Base-by-base conservation (phyloP, 1,140 invertebrate genomes). In the Conopomorpha cramerella region DNA sequence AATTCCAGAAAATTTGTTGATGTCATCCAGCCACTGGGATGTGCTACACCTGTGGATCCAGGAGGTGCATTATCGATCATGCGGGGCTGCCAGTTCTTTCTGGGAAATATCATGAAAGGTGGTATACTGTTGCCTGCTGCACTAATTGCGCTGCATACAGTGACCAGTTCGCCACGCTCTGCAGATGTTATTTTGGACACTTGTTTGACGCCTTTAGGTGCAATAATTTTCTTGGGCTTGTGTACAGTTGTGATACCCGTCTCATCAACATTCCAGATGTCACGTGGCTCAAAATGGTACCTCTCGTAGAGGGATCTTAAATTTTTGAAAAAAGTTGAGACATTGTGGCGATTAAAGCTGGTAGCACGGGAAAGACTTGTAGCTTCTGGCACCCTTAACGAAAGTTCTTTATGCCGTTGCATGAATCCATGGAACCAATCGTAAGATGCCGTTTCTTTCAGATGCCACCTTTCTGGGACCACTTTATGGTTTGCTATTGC, bases 191-290 rank as follows among this genome's bases (percentile, higher is more conserved):
- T 41, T 18, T 38, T 14, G n/a, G 74, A 65, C 12, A 81, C 55
- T 62, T 81, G 76, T 45, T 77, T 79, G 3, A 25, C 38, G n/a
- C 68, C 65, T 50, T 51, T 63, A 14, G 4, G 16, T 25, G 55
- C 56, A 17, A 72, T 34, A 30, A 72, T 41, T 45, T 54, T 55
- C 12, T 42, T 36, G 12, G 57, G 57, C 34, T 52, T 58, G 44
- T 70, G 67, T 8, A 81, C 74, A 10, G 77, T 80, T 0, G 62
- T 79, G 13, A 72, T 29, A 0, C 68, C 77, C 6, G 64, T 80
- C 41, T 81, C 67, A 45, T 77, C 66, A 10, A 63, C 16, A 46
- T 80, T 77, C 29, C 42, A 76, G 25, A 73, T 58, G n/a, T 31
- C 11, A 7, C 36, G 6, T 10, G 36, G 12, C 14, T 30, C 1